Base-by-base conservation (phyloP, 2,113 vertebrate genomes). In the Numida meleagris region DNA sequence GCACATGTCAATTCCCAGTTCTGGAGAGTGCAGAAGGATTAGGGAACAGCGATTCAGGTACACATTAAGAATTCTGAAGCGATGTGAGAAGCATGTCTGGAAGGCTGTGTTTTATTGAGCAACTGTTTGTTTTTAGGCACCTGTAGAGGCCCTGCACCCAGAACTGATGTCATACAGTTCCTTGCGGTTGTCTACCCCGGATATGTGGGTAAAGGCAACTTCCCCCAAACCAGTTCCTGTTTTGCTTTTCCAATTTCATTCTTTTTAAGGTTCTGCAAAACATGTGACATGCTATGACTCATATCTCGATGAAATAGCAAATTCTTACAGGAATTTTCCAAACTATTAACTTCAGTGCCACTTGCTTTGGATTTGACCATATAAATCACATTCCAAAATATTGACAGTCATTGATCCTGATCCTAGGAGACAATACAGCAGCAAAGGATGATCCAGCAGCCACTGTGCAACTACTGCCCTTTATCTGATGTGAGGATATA, bases 141-240 rank as follows among this genome's bases (percentile, higher is more conserved):
- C 94, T 95, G 70, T 84, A 82, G 61, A 78, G 51, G 36, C 20
- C 27, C 23, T 76, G 53, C 14, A 73, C 76, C 62, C 51, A 0
- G 90, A 81, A 73, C 0, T 93, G 74, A 92, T 89, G 95, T 96
- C 94, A 95, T 70, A n/a, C 23, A 75, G 40, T 1, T 50, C 72
- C 74, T 92, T 82, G 96, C 90, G 94, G 93, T 73, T 93, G 94
- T 94, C 96, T 96, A 42, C 66, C 53, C 94, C 8, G 53, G 94
- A 96, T 87, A 87, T 5, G 24, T 70, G 89, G 66, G 53, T 25
- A 58, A 88, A 86, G 90, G 27, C 74, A 78, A 79, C 94, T 95
- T 96, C 96, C 77, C 16, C 61, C 61, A 87, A 93, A n/a, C 14
- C 84, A 70, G 74, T 90, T 96, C 93, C 89, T 95, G 86, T 93